Evolutionary conservation across 2,888 invertebrate species (phyloP).

Genomic region (Apantesis nais): DNA sequence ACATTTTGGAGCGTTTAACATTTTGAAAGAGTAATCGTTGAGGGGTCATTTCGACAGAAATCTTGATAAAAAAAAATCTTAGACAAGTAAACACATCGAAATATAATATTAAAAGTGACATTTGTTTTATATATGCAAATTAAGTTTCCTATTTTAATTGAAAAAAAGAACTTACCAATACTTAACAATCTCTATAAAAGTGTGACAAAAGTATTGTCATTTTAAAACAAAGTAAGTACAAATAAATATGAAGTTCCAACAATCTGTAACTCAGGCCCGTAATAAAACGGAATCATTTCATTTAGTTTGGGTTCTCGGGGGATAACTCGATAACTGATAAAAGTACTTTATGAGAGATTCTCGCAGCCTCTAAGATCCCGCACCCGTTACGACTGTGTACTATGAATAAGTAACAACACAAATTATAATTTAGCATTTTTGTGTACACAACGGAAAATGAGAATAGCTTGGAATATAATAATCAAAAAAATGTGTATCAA

Average conservation of each 20-base stretch:
- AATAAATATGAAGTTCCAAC: constrained; percentile 19
- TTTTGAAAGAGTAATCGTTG: neutral
- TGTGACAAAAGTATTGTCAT: neutral
- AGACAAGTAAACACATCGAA: no score
- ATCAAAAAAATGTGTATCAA: no score
- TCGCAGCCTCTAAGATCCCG: constrained; percentile 13
- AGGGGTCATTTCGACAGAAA: neutral
- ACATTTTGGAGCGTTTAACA: no score
- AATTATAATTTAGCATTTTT: constrained; percentile 16
- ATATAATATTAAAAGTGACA: no score
- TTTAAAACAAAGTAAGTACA: constrained; percentile 17
- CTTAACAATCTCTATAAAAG: neutral
- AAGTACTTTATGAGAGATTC: constrained; percentile 33
- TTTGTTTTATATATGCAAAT: no score
- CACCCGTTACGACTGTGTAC: constrained; percentile 11
- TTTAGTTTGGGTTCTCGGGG: constrained; percentile 34
- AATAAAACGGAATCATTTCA: constrained; percentile 43
- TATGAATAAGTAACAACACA: constrained; percentile 14
- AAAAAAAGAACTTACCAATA: neutral
- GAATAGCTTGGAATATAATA: neutral
- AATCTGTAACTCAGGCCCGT: constrained; percentile 25
- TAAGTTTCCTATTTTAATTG: no score
- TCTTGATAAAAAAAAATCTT: no score
- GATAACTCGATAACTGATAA: constrained; percentile 46
- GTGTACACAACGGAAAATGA: neutral